A percentile compares a stretch with the other conserved stretches of the same genome.
phyloP scores from a whole-genome alignment of 1,140 invertebrate genomes.

The Cyrtorhinus lividipennis region DNA sequence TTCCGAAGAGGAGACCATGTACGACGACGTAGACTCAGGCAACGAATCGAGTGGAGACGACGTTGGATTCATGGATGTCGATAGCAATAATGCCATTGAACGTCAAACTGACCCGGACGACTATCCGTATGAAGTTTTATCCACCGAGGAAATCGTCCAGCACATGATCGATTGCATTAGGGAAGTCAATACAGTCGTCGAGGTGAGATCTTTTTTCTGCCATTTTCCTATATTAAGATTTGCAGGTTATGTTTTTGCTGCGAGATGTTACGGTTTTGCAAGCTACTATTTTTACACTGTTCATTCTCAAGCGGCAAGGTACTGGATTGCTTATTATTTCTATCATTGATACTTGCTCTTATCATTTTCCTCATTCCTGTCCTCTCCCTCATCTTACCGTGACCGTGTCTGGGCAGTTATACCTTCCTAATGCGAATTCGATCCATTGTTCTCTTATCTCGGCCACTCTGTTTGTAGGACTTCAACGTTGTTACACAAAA shows the following conservation, averaged over 20 bases:
- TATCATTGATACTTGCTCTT: too few species aligned
- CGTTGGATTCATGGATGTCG: conserved; percentile 84
- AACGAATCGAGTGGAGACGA: conserved; percentile 85
- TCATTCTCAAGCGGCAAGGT: too few species aligned
- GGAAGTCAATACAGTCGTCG: conserved; percentile 80
- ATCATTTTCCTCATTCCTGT: too few species aligned
- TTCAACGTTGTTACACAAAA: too few species aligned
- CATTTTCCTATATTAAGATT: not conserved
- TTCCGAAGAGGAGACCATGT: conserved; percentile 72
- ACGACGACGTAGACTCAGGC: conserved; percentile 77
- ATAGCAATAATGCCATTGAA: conserved; percentile 58
- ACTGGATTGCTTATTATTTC: too few species aligned
- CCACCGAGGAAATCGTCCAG: conserved; percentile 90
- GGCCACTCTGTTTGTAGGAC: too few species aligned
- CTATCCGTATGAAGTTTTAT: conserved; percentile 85
- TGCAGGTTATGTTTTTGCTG: conserved; percentile 17
- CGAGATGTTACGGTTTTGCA: not conserved
- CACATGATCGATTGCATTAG: conserved; percentile 95
- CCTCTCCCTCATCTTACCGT: too few species aligned
- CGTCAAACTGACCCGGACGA: conserved; percentile 68
- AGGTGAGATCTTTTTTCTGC: conserved; percentile 38
- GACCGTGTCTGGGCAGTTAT: too few species aligned
- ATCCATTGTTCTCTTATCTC: too few species aligned
- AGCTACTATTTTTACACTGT: conserved; percentile 6
- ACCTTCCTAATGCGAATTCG: too few species aligned